Evolutionary conservation across 2,888 invertebrate species (phyloP).

Genomic region (Sarcophaga carnaria): DNA sequence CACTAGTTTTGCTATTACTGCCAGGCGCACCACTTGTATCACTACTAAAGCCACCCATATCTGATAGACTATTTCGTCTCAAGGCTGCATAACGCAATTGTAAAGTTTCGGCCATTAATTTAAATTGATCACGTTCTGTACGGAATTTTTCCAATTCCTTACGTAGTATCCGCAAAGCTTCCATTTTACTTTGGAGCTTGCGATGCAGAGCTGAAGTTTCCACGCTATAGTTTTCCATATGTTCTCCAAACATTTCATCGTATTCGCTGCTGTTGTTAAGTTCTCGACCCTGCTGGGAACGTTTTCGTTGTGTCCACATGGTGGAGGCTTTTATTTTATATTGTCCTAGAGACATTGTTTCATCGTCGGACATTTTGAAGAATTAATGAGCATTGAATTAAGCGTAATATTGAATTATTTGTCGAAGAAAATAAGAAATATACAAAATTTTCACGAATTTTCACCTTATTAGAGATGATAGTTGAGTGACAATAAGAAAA

Average conservation of each 20-base stretch:
- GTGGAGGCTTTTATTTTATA: slow-evolving; percentile 61
- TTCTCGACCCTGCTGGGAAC: slow-evolving; percentile 54
- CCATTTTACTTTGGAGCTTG: slow-evolving; percentile 91
- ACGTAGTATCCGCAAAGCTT: slow-evolving; percentile 90
- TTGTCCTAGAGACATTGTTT: slow-evolving; percentile 58
- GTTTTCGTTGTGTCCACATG: slow-evolving; percentile 53
- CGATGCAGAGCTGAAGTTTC: slow-evolving; percentile 84
- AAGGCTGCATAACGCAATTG: slow-evolving; percentile 83
- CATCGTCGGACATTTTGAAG: slow-evolving; percentile 70
- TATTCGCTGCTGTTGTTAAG: slow-evolving; percentile 69
- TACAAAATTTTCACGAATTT: slow-evolving; percentile 56
- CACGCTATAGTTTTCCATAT: slow-evolving; percentile 82
- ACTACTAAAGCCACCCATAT: slow-evolving; percentile 72
- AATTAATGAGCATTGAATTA: slow-evolving; percentile 48
- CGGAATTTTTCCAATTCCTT: slow-evolving; percentile 90
- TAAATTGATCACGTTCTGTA: slow-evolving; percentile 90
- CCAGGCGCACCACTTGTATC: slow-evolving; percentile 75
- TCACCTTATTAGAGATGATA: slow-evolving; percentile 54
- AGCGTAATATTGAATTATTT: slow-evolving; percentile 23
- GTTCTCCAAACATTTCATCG: slow-evolving; percentile 79
- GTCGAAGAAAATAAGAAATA: slow-evolving; percentile 31
- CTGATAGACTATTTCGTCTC: slow-evolving; percentile 79
- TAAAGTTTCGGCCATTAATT: slow-evolving; percentile 90
- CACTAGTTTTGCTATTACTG: slow-evolving; percentile 80
- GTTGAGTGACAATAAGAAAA: slow-evolving; percentile 24